Percentiles rank a stretch among this genome's conserved stretches.
phyloP scores from a whole-genome alignment of 2,797 vertebrate species.

The Chelmon rostratus region DNA sequence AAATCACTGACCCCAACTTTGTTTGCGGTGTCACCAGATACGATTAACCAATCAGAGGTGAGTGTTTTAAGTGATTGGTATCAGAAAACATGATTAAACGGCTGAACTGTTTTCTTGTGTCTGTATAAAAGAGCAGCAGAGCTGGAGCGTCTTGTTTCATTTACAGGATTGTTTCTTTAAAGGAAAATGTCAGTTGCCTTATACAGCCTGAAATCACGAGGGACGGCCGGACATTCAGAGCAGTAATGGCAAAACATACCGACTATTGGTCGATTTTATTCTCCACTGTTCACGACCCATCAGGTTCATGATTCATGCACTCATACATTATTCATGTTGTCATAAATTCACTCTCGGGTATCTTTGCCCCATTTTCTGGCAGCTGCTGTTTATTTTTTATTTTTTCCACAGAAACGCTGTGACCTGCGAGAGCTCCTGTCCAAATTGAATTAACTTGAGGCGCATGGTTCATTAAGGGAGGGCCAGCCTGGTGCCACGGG shows the following conservation, averaged over 20 bases:
- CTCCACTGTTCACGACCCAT: not conserved
- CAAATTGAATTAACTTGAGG: slow-evolving; percentile 61
- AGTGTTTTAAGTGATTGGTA: too few relatives aligned
- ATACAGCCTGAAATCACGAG: not conserved
- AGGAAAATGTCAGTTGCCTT: not conserved
- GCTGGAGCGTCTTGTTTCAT: not conserved
- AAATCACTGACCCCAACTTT: not conserved
- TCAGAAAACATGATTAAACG: not conserved
- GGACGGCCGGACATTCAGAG: not conserved
- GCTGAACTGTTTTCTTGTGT: not conserved
- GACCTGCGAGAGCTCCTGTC: slow-evolving; percentile 22
- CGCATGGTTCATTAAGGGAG: slow-evolving; percentile 61
- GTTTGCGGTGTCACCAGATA: not conserved
- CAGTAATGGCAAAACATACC: not conserved
- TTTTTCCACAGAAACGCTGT: not conserved
- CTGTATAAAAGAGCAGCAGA: not conserved
- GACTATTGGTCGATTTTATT: not conserved
- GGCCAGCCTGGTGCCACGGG: slow-evolving; percentile 49
- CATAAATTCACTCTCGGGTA: slow-evolving; percentile 28
- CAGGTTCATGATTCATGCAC: slow-evolving; percentile 23
- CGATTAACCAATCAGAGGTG: not conserved
- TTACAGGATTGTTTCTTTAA: not conserved
- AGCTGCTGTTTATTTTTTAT: not conserved
- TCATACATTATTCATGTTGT: slow-evolving; percentile 41
- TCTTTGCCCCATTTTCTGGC: slow-evolving; percentile 14